These are phyloP conservation scores for Plagodis dolabraria DNA, from an alignment of 2,888 invertebrate species.

Conservation along the genomic window DNA sequence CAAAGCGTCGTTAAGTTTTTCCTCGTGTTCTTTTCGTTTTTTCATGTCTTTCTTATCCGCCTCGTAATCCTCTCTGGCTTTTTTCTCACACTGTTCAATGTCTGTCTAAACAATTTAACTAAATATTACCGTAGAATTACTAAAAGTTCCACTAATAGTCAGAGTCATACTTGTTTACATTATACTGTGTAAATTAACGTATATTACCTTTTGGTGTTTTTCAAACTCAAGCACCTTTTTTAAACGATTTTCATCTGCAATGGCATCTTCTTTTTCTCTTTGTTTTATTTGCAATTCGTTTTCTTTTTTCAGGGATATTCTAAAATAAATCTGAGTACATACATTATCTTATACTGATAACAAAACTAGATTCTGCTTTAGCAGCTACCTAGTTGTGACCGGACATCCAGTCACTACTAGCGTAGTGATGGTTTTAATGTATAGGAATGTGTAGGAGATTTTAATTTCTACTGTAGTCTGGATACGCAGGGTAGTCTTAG, in stretches of 20 bases:
- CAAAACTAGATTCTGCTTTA: too few relatives aligned
- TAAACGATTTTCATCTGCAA: conserved; percentile 41
- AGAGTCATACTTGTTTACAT: too few relatives aligned
- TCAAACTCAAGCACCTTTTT: conserved; percentile 44
- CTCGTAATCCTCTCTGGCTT: conserved; percentile 43
- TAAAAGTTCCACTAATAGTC: too few relatives aligned
- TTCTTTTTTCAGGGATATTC: conserved; percentile 39
- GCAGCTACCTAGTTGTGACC: too few relatives aligned
- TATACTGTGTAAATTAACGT: too few relatives aligned
- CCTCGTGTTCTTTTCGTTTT: conserved; percentile 37
- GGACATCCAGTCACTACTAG: too few relatives aligned
- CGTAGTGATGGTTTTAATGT: too few relatives aligned
- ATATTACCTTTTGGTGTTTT: conserved; percentile 40
- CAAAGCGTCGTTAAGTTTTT: conserved; percentile 41
- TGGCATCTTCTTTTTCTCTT: conserved; percentile 37
- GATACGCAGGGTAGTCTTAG: too few relatives aligned
- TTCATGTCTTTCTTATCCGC: conserved; percentile 39
- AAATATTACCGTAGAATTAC: too few relatives aligned
- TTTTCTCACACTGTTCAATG: conserved; percentile 35
- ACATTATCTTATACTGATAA: neutral
- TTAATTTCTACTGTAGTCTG: too few relatives aligned
- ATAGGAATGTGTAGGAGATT: too few relatives aligned
- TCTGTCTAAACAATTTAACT: conserved; percentile 34
- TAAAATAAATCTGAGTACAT: conserved; percentile 27
- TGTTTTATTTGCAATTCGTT: conserved; percentile 36